phyloP scores from a whole-genome alignment of 2,888 invertebrate species.

The Pandemis cinnamomeana region DNA sequence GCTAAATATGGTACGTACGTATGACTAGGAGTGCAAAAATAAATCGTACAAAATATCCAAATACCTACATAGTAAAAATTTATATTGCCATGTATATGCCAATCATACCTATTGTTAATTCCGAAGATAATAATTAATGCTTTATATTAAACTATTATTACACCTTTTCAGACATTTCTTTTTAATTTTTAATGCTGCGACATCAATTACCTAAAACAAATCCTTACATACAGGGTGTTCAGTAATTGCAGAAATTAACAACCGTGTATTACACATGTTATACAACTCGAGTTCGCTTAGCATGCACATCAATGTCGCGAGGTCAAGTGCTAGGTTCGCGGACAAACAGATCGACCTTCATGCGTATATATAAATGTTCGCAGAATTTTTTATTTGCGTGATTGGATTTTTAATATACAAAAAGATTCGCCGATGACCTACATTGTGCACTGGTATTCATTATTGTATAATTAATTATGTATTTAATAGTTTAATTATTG shows the following conservation, averaged over 20 bases:
- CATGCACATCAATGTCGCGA: neutral
- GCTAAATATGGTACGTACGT: neutral
- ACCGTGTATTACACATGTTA: neutral
- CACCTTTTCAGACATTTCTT: too few relatives aligned
- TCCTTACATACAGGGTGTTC: slow-evolving; percentile 1
- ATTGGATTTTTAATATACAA: neutral
- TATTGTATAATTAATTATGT: too few relatives aligned
- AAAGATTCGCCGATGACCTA: slow-evolving; percentile 3
- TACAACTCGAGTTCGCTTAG: neutral
- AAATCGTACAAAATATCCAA: too few relatives aligned
- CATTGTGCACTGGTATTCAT: neutral
- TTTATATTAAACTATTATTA: too few relatives aligned
- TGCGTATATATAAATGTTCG: slow-evolving; percentile 1
- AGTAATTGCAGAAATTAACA: neutral
- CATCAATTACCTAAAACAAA: neutral
- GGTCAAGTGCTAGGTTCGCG: slow-evolving; percentile 6
- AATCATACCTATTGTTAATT: too few relatives aligned
- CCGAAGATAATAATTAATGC: too few relatives aligned
- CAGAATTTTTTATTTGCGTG: neutral
- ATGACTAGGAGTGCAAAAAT: too few relatives aligned
- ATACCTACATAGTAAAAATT: too few relatives aligned
- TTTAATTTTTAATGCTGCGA: too few relatives aligned
- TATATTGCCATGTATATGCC: too few relatives aligned
- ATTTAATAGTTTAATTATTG: too few relatives aligned
- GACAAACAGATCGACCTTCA: neutral